phyloP scores from a whole-genome alignment of 1,140 invertebrate genomes.

The Papilio glaucus region DNA sequence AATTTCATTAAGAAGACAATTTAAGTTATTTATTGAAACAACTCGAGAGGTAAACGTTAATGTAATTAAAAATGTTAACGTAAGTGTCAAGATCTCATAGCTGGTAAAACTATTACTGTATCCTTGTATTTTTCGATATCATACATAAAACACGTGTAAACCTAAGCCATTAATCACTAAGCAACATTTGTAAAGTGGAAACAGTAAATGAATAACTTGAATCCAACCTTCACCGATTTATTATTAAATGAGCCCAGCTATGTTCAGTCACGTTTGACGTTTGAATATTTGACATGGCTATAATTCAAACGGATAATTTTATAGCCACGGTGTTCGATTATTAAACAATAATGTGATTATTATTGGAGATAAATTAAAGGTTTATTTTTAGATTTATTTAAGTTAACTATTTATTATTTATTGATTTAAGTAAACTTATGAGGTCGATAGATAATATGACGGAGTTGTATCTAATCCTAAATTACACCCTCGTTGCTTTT shows the following conservation, averaged over 20 bases:
- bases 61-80: not conserved
- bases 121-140: not conserved
- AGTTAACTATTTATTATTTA: too few relatives aligned
- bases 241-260: constrained; percentile 35
- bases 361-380: constrained; percentile 1
- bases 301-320: constrained; percentile 34
- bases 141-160: constrained; percentile 9
- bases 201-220: constrained; percentile 33
- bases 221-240: constrained; percentile 41
- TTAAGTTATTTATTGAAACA: too few relatives aligned
- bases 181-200: constrained; percentile 31
- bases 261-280: constrained; percentile 38
- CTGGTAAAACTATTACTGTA: not conserved
- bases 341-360: constrained; percentile 3
- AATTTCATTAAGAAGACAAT: too few relatives aligned
- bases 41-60: too few relatives aligned
- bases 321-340: constrained; percentile 18
- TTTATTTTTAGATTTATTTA: constrained; percentile 15
- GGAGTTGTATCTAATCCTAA: too few relatives aligned
- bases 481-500: too few relatives aligned
- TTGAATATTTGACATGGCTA: constrained; percentile 26
- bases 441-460: too few relatives aligned
- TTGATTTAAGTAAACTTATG: too few relatives aligned
- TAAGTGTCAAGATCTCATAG: not conserved
- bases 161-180: constrained; percentile 9